These are phyloP conservation scores for Micrasema longulum DNA, from an alignment of 1,140 invertebrate genomes.

Conservation along the genomic window DNA sequence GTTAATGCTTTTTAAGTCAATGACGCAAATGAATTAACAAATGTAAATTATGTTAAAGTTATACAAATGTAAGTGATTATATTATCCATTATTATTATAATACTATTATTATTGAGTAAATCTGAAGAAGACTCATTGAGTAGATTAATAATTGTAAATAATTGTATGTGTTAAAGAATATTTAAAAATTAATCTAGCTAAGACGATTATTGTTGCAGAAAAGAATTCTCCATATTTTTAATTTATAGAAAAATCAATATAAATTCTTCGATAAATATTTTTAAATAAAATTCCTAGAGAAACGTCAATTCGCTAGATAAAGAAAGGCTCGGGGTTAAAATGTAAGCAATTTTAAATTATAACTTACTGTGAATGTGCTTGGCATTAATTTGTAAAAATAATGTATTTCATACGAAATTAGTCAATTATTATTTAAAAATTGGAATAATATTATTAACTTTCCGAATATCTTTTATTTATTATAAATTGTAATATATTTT, in stretches of 20 bases:
- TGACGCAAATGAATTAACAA: conserved; percentile 40
- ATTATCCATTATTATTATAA: conserved; percentile 48
- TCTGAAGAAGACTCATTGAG: too few relatives aligned
- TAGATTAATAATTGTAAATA: too few relatives aligned
- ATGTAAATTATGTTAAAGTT: conserved; percentile 54
- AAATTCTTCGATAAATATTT: background rate
- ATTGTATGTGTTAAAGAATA: conserved; percentile 2
- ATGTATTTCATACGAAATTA: conserved; percentile 23
- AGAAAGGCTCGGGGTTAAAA: background rate
- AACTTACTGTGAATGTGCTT: conserved; percentile 31
- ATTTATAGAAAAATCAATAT: too few relatives aligned
- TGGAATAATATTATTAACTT: conserved; percentile 3
- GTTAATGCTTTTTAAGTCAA: conserved; percentile 19
- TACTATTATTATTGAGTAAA: conserved; percentile 20
- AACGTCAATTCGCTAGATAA: conserved; percentile 17
- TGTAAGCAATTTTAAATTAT: conserved; percentile 27
- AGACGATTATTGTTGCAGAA: too few relatives aligned
- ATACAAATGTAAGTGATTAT: conserved; percentile 52
- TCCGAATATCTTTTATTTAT: conserved; percentile 22
- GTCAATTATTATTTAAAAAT: conserved; percentile 35
- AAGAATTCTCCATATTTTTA: too few relatives aligned
- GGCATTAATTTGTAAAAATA: conserved; percentile 33
- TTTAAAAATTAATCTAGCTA: too few relatives aligned
- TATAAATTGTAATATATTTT: conserved; percentile 12
- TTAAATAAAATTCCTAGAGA: too few relatives aligned